Evolutionary conservation across 2,797 vertebrate genomes (phyloP).

Genomic region (Odontamblyopus rebecca): DNA sequence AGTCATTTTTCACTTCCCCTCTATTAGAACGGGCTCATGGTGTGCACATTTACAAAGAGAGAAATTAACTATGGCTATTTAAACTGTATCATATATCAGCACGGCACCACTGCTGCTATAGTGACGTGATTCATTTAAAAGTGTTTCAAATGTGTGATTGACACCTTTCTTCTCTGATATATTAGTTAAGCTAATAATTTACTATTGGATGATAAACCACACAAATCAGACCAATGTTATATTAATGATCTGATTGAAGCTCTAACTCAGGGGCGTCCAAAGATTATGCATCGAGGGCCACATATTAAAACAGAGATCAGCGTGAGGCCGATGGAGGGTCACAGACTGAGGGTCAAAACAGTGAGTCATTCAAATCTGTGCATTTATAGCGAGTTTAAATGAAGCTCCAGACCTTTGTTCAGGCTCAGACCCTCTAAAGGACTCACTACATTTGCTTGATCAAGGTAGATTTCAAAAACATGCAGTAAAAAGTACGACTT

Average conservation of each 20-base stretch:
- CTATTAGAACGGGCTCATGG: background rate
- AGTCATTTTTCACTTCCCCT: background rate
- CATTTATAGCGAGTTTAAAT: no score
- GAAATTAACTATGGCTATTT: slow-evolving; percentile 1
- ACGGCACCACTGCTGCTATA: background rate
- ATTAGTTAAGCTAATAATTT: background rate
- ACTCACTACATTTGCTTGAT: no score
- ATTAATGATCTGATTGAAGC: background rate
- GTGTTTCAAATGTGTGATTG: background rate
- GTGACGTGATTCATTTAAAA: background rate
- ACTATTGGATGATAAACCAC: background rate
- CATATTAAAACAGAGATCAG: no score
- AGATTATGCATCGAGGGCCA: no score
- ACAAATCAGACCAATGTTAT: slow-evolving; percentile 2
- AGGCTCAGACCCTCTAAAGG: no score
- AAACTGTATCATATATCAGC: slow-evolving; percentile 9
- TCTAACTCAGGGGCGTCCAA: no score
- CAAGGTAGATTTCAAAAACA: no score
- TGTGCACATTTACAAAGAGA: background rate
- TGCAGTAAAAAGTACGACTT: no score
- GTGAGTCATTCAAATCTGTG: no score
- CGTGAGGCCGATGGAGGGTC: no score
- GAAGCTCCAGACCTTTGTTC: no score
- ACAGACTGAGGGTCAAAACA: no score
- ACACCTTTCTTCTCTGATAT: background rate